These are phyloP conservation scores for Pheosia tremula DNA, from an alignment of 2,888 invertebrate species.

Conservation along the genomic window DNA sequence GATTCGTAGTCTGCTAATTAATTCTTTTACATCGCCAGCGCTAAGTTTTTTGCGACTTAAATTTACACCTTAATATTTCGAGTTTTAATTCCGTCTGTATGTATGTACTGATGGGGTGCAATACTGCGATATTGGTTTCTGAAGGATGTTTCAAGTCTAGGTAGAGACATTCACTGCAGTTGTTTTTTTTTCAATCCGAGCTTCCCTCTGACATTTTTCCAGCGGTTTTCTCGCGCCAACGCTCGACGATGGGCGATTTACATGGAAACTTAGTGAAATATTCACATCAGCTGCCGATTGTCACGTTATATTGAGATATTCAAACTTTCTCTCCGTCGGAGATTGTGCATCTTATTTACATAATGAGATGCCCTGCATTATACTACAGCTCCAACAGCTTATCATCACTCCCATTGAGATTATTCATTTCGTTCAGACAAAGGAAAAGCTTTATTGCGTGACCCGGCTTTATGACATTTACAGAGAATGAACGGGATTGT, in stretches of 20 bases:
- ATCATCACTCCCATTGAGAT: slow-evolving; percentile 52
- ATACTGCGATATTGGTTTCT: slow-evolving; percentile 68
- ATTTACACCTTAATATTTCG: slow-evolving; percentile 62
- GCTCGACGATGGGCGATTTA: slow-evolving; percentile 63
- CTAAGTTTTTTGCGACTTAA: slow-evolving; percentile 48
- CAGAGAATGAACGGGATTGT: slow-evolving; percentile 39
- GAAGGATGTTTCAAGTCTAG: slow-evolving; percentile 56
- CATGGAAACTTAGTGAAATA: slow-evolving; percentile 79
- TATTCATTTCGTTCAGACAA: slow-evolving; percentile 52
- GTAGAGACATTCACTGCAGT: slow-evolving; percentile 60
- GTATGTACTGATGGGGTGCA: slow-evolving; percentile 66
- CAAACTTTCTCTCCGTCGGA: slow-evolving; percentile 68
- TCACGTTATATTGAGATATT: slow-evolving; percentile 79
- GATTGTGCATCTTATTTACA: slow-evolving; percentile 75
- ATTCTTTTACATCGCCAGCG: slow-evolving; percentile 52
- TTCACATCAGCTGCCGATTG: slow-evolving; percentile 77
- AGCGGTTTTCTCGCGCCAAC: slow-evolving; percentile 55
- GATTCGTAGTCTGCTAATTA: slow-evolving; percentile 68
- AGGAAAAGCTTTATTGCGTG: slow-evolving; percentile 39
- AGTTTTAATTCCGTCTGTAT: slow-evolving; percentile 61
- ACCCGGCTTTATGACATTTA: slow-evolving; percentile 26
- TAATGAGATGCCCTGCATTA: slow-evolving; percentile 69
- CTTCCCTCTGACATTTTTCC: slow-evolving; percentile 57
- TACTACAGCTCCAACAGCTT: slow-evolving; percentile 59
- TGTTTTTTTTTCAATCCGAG: slow-evolving; percentile 67